Base-by-base conservation (phyloP, 2,113 vertebrate genomes). In the Salvator merianae region DNA sequence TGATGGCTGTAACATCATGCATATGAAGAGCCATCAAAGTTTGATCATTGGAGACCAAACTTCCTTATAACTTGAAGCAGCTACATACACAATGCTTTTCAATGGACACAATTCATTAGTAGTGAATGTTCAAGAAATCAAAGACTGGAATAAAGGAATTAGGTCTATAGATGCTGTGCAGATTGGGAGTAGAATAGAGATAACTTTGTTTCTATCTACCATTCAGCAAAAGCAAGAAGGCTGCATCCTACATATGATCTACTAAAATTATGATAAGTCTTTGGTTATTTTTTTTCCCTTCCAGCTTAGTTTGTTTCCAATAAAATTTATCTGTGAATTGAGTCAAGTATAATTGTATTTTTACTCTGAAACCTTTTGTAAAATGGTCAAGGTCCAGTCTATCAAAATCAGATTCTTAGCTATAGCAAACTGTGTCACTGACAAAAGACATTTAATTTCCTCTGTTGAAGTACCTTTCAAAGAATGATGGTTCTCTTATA, bases 301-400 rank as follows among this genome's bases (percentile, higher is more conserved):
- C 2, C 26, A 68, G 9, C 28, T 70, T 30, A 7, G 22, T 71
- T 59, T 26, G 2, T 78, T 78, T 16, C 65, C 66, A 40, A 4
- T 69, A 40, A 53, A 81, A 30, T 81, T 55, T 71, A 20, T 22
- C 24, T 40, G 32, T 62, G 69, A 55, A 30, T 40, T 62, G 80
- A 89, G 66, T 82, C 70, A 79, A 89, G 87, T 22, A 43, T 43
- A 89, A 84, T 20, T 90, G 34, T 30, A 53, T 88, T 87, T 93
- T 75, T 84, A 13, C 90, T 87, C 80, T 22, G 43, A n/a, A 84
- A 89, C 87, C 73, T 77, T 53, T 36, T 89, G 53, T 89, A 55
- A 90, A 74, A 90, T 36, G 83, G 1, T 84, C 47, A 36, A 1
- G 86, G 83, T 43, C 88, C 16, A 88, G 12, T 9, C 55, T 50